Evolutionary conservation across 1,140 invertebrate species (phyloP), one percentile per base, ranked within the genome.

Genomic region (Drosophila truncata): DNA sequence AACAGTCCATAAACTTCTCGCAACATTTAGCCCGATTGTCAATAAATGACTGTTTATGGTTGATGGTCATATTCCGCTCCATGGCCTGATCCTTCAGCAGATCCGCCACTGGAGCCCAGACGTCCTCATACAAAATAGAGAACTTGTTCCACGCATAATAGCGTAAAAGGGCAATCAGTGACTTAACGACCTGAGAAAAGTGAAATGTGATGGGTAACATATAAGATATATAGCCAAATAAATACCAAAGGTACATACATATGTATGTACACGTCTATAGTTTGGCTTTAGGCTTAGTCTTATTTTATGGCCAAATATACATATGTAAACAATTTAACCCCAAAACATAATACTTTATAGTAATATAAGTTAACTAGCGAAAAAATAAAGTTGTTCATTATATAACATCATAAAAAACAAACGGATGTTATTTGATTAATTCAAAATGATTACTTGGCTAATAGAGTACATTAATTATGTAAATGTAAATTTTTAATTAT

Each of bases 81-180:
- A 94, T 92, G 0, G 97, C 97, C 87, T 97, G 95, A 59, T 96
- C 94, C 88, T 95, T 94, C 47, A 98, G 93, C 13, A 95, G 96
- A 57, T 95, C 93, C 0, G 97, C 97, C 6, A 98, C 97, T 1
- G 95, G 96, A 67, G 94, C 94, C 95, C 96, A 97, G 0, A 95
- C 93, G 57, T 96, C 95, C 88, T 99, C 98, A 63, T 96, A 96
- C n/a, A 99, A 94, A 49, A 99, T 97, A 18, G 97, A 96, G 93
- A 99, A 99, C 92, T 98, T 98, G 64, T 96, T 95, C 98, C 98
- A 99, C 78, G 96, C 96, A 93, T 97, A 98, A 93, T 99, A 97
- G 41, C 95, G 94, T 61, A 99, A 93, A 49, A 99, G 93, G 1
- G 98, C 96, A 85, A 99, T 96, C 55, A 99, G 96, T 23, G 98